phyloP scores from a whole-genome alignment of 1,140 invertebrate genomes.

The Tachypleus tridentatus region DNA sequence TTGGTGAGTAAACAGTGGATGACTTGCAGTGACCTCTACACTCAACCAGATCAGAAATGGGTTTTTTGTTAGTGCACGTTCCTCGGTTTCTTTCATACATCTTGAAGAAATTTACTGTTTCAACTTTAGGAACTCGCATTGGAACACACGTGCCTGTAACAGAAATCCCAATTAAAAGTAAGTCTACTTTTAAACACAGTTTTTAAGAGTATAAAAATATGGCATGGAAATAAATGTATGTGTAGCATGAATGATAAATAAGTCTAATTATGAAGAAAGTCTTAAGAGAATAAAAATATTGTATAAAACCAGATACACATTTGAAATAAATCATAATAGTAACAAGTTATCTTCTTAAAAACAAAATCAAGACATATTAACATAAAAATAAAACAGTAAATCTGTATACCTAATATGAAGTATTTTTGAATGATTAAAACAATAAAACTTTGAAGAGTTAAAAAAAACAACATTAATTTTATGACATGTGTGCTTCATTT shows the following conservation, averaged over 20 bases:
- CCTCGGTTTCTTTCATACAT: constrained; percentile 21
- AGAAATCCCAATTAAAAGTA: not conserved
- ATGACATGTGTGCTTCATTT: too few relatives aligned
- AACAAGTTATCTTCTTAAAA: not conserved
- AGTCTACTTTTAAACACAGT: not conserved
- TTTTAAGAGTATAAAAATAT: not conserved
- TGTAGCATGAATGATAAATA: not conserved
- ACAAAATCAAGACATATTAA: too few relatives aligned
- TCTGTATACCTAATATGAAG: too few relatives aligned
- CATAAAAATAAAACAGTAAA: too few relatives aligned
- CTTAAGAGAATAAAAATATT: not conserved
- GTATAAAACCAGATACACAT: not conserved
- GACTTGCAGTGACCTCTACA: constrained; percentile 27
- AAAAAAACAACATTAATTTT: too few relatives aligned
- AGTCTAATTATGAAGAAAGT: not conserved
- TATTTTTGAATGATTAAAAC: too few relatives aligned
- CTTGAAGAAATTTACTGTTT: constrained; percentile 25
- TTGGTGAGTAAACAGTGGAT: too few relatives aligned
- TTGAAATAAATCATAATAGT: not conserved
- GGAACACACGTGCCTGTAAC: constrained; percentile 24
- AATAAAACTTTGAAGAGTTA: too few relatives aligned
- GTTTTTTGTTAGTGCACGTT: constrained; percentile 25
- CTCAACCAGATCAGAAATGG: constrained; percentile 21
- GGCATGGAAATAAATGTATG: too few relatives aligned
- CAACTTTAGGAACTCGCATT: constrained; percentile 18